Evolutionary conservation across 2,113 vertebrate genomes (phyloP).

Genomic region (Chlorodrepanis virens): DNA sequence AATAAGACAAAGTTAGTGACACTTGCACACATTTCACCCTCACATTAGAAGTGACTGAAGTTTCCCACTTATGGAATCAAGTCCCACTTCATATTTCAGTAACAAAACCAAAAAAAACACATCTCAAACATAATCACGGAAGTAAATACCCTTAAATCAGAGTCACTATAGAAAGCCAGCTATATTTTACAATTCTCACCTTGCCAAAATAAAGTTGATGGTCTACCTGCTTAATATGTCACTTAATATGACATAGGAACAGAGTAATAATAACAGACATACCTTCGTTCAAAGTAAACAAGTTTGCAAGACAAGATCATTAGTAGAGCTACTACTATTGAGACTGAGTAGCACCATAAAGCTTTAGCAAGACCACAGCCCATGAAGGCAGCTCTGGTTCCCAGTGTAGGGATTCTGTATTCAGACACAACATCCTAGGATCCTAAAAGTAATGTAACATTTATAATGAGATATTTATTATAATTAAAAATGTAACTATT

Average conservation of each 20-base stretch:
- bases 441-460: background rate
- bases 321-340: background rate
- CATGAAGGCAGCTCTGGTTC: slow-evolving; percentile 5
- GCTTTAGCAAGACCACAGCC: slow-evolving; percentile 1
- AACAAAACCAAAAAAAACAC: background rate
- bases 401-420: slow-evolving; percentile 10
- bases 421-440: background rate
- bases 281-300: background rate
- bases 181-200: background rate
- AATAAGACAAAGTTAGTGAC: slow-evolving; percentile 59
- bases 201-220: background rate
- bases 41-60: background rate
- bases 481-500: background rate
- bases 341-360: slow-evolving; percentile 7
- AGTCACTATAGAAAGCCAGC: background rate
- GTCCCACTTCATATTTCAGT: background rate
- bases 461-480: background rate
- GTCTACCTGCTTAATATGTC: background rate
- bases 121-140: background rate
- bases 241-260: background rate
- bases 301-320: slow-evolving; percentile 27
- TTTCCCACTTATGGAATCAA: background rate
- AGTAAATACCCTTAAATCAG: background rate
- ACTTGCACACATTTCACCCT: background rate
- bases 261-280: background rate